Evolutionary conservation across 2,797 vertebrate genomes (phyloP).

Genomic region (Zalophus californianus): DNA sequence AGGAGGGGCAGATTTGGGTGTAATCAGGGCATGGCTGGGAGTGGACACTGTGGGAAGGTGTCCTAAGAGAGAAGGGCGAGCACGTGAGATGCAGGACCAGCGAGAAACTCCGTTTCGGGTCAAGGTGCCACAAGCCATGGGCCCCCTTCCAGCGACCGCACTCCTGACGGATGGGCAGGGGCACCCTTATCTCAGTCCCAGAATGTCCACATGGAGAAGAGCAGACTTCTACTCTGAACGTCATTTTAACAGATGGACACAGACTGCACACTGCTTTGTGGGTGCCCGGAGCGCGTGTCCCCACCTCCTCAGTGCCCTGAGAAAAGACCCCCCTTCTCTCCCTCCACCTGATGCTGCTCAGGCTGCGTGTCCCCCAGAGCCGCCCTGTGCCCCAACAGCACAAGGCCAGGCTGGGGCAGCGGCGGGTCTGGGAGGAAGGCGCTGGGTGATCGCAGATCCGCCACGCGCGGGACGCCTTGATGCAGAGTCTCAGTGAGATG

Average conservation of each 20-base stretch:
- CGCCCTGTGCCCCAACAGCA: not conserved
- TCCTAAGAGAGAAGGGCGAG: not conserved
- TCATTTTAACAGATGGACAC: not conserved
- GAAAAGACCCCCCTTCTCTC: not conserved
- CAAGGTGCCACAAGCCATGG: not conserved
- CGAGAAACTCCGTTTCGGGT: not conserved
- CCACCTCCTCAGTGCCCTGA: not conserved
- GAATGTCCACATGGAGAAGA: not conserved
- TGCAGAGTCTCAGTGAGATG: rapidly evolving
- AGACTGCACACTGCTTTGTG: not conserved
- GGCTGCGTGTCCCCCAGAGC: not conserved
- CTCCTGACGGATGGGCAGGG: not conserved
- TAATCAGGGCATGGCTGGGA: not conserved
- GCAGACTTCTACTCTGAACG: not conserved
- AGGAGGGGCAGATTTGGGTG: rapidly evolving
- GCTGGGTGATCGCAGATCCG: rapidly evolving
- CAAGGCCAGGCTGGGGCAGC: not conserved
- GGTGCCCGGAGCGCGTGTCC: rapidly evolving
- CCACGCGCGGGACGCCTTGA: not conserved
- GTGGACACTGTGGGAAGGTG: not conserved
- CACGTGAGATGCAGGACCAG: not conserved
- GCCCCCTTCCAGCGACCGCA: rapidly evolving
- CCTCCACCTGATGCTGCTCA: not conserved
- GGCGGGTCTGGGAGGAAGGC: not conserved
- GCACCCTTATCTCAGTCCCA: not conserved